phyloP scores from a whole-genome alignment of 2,888 invertebrate species.

The Macropis europaea region DNA sequence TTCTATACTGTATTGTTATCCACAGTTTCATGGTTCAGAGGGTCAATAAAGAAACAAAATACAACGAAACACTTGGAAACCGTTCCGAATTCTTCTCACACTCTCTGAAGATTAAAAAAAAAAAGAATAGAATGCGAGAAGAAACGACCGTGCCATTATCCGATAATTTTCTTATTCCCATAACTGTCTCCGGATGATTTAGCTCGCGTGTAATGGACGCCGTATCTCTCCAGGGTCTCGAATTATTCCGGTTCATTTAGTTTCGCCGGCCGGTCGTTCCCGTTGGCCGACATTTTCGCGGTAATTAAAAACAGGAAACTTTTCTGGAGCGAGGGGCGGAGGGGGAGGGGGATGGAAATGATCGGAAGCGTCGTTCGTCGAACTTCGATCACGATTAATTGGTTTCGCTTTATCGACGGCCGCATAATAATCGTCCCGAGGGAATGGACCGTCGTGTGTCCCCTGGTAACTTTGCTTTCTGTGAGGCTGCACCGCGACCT shows the following conservation, averaged over 20 bases:
- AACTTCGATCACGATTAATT: slow-evolving; percentile 33
- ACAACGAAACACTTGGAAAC: no score
- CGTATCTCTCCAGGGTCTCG: no score
- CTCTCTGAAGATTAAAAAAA: no score
- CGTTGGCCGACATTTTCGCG: slow-evolving; percentile 9
- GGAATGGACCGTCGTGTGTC: slow-evolving; percentile 13
- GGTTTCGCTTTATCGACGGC: slow-evolving; percentile 16
- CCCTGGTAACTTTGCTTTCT: slow-evolving; percentile 53
- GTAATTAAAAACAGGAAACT: slow-evolving; percentile 34
- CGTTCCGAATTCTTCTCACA: no score
- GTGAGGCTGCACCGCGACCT: slow-evolving; percentile 34
- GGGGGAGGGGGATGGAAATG: neutral
- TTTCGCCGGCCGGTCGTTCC: neutral
- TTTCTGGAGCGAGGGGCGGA: neutral
- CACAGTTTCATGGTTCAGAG: no score
- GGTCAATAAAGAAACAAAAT: no score
- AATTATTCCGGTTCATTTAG: slow-evolving; percentile 30
- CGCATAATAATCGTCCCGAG: slow-evolving; percentile 30
- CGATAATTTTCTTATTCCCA: no score
- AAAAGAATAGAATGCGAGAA: no score
- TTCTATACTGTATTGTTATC: no score
- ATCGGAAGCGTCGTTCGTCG: slow-evolving; percentile 2
- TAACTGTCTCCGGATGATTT: no score
- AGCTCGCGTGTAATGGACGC: no score
- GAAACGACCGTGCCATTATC: no score